Conservation (phyloP, 2,888 invertebrate species). For the Danaus chrysippus region DNA sequence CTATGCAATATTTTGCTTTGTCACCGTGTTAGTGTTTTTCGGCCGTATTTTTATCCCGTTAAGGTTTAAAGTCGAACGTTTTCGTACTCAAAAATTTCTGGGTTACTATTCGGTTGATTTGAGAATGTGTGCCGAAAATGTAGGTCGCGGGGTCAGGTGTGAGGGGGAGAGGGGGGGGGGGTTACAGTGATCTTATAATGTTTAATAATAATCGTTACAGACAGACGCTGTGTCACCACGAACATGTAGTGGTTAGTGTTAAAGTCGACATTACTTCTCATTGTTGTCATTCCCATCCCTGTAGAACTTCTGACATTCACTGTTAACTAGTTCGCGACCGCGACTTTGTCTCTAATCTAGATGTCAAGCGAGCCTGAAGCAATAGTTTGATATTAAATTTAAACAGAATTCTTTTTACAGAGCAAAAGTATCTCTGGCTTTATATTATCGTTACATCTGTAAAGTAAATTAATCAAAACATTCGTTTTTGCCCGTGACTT, state of each 20-base stretch:
- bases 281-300: too few species aligned
- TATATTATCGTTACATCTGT: too few species aligned
- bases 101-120: conserved; percentile 68
- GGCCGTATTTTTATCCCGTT: conserved; percentile 30
- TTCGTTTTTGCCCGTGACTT: too few species aligned
- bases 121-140: conserved; percentile 67
- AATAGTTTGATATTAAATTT: too few species aligned
- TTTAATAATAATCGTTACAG: conserved; percentile 22
- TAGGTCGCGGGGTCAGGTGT: conserved; percentile 46
- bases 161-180: conserved; percentile 36
- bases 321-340: too few species aligned
- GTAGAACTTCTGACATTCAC: too few species aligned
- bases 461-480: too few species aligned
- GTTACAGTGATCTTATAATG: conserved; percentile 34
- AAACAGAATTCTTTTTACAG: too few species aligned
- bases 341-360: too few species aligned
- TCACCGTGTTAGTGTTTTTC: conserved; percentile 26
- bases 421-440: too few species aligned
- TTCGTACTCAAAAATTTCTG: conserved; percentile 55
- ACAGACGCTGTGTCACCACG: background rate
- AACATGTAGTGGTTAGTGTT: conserved; percentile 6
- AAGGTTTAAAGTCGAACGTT: conserved; percentile 40
- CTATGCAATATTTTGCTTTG: conserved; percentile 38
- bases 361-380: too few species aligned
- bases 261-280: too few species aligned